A percentile compares a stretch with the other conserved stretches of the same genome.
Conservation (phyloP, 1,140 invertebrate species). For the Apis florea region DNA sequence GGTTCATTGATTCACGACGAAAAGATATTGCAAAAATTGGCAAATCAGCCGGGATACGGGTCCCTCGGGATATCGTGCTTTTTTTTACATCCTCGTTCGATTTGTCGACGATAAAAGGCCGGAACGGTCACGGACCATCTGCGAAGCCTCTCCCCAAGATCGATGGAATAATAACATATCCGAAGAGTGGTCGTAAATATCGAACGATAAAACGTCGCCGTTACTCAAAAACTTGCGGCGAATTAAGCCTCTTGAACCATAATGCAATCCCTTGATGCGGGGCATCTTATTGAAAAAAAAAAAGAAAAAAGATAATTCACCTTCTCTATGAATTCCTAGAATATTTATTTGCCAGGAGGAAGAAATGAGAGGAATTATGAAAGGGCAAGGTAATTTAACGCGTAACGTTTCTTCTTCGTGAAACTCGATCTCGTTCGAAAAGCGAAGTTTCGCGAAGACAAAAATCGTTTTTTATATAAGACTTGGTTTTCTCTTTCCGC, state of each 20-base stretch:
- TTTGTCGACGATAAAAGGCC: background rate
- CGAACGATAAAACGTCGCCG: background rate
- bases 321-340: background rate
- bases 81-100: background rate
- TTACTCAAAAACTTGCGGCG: background rate
- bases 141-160: background rate
- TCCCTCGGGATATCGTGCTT: background rate
- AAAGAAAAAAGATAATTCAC: background rate
- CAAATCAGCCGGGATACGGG: background rate
- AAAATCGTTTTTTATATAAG: background rate
- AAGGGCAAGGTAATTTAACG: slow-evolving; percentile 1
- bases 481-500: background rate
- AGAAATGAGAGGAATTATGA: background rate
- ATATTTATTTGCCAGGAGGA: background rate
- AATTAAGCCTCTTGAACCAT: background rate
- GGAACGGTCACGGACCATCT: background rate
- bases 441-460: background rate
- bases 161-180: background rate
- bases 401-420: background rate
- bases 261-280: background rate
- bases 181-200: too few relatives aligned
- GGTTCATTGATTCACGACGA: background rate
- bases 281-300: background rate
- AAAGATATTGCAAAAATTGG: background rate
- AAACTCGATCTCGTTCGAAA: background rate